Evolutionary conservation across 2,113 vertebrate genomes (phyloP), one percentile per base, ranked within the genome.

Genomic region (Oxyura jamaicensis): DNA sequence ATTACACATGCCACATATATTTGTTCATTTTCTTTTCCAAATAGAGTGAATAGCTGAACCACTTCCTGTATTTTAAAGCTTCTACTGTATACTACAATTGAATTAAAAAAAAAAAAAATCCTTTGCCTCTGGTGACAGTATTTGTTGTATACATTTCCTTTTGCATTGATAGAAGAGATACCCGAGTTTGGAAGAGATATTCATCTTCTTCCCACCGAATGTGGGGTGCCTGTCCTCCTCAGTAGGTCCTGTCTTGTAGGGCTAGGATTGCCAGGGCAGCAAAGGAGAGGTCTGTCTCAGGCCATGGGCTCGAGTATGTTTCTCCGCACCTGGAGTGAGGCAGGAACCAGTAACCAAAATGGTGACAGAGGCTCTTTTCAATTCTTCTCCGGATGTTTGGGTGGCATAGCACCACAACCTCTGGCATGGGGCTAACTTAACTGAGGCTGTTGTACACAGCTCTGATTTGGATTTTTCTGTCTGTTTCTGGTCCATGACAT

Each of bases 1-100:
- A 44, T 95, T 95, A 81, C 88, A 86, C 72, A 73, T 86, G 73
- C 68, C 86, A 86, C 28, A 3, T 59, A 60, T 62, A 75, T 90
- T 95, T 95, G 88, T 75, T 91, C 83, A 22, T 88, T 86, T 93
- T 81, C 94, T 44, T 81, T 94, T 86, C 86, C 72, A 90, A 88
- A 91, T 0, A 83, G 68, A 86, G 42, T n/a, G 52, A 94, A 41
- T 88, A 88, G 83, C 88, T 65, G 74, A 88, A 90, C 42, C 58
- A 46, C 63, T 72, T 52, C 67, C 76, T 81, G 56, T 88, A 60
- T 83, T 94, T 95, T 83, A 78, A 68, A 91, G 9, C 76, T 88
- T 60, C 74, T 96, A 65, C 58, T 92, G 44, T 53, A 71, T 25
- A 4, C 13, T 66, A 33, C 65, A 83, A 87, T 31, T 42, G 63